Base-by-base conservation (phyloP, 2,797 vertebrate species). In the Choloepus didactylus region DNA sequence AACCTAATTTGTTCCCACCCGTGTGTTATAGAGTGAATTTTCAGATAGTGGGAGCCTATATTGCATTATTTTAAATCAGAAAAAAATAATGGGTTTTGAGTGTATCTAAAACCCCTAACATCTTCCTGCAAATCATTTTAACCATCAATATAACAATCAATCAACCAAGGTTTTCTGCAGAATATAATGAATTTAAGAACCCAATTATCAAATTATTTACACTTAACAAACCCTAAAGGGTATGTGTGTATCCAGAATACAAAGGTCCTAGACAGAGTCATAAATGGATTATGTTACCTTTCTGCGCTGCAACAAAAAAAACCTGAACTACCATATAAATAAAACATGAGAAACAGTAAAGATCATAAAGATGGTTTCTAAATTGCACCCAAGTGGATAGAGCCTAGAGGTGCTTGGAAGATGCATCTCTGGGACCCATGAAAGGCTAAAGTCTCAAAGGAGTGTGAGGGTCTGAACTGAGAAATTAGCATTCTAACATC, bases 201-300 rank as follows among this genome's bases (percentile, higher is more conserved):
- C 4, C 66, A 92, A 69, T 69, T 59, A 4, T 80, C 60, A 96
- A 76, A 66, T 84, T 84, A 72, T 23, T 59, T 93, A 80, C n/a
- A 64, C 38, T 75, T 75, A 70, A 41, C 27, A 2, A 84, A 31
- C 1, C 44, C 59, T 23, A 44, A 85, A 23, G 6, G 0, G 0
- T 77, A 67, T 70, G 16, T 66, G 83, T 54, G 9, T 27, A 8
- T 41, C 14, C 25, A 62, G 85, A 93, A 76, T n/a, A 79, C 41
- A 41, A 86, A 79, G n/a, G 76, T 54, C 54, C 2, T 6, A 35
- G 9, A 27, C 9, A 19, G 18, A 29, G 1, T 62, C 59, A 69
- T 3, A 44, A 54, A 54, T 38, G 67, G 56, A 89, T 54, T 89
- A 18, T 0, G n/a, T 72, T 56, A 89, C 6, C 8, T 77, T 70